Percentiles rank a stretch among this genome's conserved stretches.
These are phyloP conservation scores for Dasyornis broadbenti DNA, from an alignment of 2,113 vertebrate species.

Conservation along the genomic window DNA sequence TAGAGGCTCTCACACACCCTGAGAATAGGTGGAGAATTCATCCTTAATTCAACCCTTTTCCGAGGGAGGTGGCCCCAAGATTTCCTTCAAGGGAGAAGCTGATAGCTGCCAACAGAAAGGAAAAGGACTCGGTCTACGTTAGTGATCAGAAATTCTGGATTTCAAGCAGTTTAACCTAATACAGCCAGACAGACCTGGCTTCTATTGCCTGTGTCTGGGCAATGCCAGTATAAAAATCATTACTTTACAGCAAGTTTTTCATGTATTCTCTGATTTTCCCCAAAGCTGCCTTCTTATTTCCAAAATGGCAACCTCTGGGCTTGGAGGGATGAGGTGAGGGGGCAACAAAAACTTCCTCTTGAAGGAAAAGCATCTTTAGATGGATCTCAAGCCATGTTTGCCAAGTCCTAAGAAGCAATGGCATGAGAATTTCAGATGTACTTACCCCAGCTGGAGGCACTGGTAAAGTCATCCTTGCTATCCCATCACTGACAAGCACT, in stretches of 20 bases:
- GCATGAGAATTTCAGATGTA: neutral
- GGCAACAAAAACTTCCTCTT: neutral
- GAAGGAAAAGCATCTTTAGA: neutral
- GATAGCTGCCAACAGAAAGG: neutral
- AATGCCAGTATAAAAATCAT: neutral
- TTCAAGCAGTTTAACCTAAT: neutral
- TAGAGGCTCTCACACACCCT: neutral
- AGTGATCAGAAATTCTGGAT: neutral
- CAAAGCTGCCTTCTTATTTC: neutral
- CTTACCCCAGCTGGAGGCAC: neutral
- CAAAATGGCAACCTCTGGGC: neutral
- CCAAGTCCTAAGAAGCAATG: neutral
- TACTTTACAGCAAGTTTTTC: neutral
- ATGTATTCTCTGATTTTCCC: neutral
- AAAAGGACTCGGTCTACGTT: neutral
- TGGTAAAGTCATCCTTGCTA: neutral
- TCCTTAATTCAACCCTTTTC: accelerated
- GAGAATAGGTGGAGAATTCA: neutral
- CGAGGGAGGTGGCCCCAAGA: neutral
- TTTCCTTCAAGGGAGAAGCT: neutral
- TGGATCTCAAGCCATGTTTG: neutral
- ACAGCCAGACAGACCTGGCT: neutral
- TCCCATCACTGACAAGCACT: neutral
- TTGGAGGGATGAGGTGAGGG: neutral
- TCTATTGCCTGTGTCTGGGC: neutral